Conservation (phyloP, 2,113 vertebrate species). For the Microtus oregoni region DNA sequence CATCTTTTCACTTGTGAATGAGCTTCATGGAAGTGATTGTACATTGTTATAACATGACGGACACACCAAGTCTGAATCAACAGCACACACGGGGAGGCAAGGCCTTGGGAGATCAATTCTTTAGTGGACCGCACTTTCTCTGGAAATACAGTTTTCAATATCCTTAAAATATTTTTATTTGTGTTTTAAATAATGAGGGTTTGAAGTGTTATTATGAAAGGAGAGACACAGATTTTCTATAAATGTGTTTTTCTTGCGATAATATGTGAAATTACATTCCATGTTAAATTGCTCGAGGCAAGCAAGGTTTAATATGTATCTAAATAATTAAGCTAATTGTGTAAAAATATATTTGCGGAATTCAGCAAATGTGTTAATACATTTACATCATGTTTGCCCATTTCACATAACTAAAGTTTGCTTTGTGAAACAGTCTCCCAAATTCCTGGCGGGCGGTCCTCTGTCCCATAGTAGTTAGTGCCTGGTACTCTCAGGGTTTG, state of each 20-base stretch:
- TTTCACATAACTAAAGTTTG: conserved; percentile 79
- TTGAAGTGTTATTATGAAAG: conserved; percentile 75
- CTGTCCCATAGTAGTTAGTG: neutral
- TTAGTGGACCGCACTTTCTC: neutral
- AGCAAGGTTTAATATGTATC: conserved; percentile 83
- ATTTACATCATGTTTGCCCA: conserved; percentile 82
- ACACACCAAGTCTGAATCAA: neutral
- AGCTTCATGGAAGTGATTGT: neutral
- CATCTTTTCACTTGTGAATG: neutral
- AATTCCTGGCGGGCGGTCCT: conserved; percentile 50
- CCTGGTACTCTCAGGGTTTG: neutral
- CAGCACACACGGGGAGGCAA: neutral
- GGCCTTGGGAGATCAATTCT: neutral
- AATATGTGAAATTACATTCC: conserved; percentile 82
- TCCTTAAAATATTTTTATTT: conserved; percentile 70
- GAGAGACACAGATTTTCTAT: conserved; percentile 80
- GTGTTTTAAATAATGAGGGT: conserved; percentile 70
- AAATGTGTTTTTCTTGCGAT: conserved; percentile 82
- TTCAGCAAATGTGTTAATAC: conserved; percentile 83
- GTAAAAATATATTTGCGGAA: conserved; percentile 85
- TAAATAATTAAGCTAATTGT: conserved; percentile 85
- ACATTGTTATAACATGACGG: neutral
- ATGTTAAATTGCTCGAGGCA: conserved; percentile 83
- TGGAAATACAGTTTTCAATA: conserved; percentile 25
- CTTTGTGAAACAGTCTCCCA: conserved; percentile 71